phyloP scores from a whole-genome alignment of 2,797 vertebrate species.

The Myotis myotis region DNA sequence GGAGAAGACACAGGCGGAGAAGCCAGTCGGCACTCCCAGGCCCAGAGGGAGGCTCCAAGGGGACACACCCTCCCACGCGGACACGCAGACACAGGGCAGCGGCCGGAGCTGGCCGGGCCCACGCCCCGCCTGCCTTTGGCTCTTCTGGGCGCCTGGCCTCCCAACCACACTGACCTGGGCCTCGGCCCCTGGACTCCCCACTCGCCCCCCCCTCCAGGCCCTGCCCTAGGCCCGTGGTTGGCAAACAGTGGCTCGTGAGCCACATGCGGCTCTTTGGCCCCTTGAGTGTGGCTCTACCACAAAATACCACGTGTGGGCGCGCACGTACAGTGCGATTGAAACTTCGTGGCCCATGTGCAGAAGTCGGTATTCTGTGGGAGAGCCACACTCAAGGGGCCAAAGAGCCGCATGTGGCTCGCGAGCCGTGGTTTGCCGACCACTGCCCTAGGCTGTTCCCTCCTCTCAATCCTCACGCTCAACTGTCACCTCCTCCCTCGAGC shows the following conservation, averaged over 20 bases:
- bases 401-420: too few relatives aligned
- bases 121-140: not conserved
- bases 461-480: not conserved
- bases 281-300: too few relatives aligned
- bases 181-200: not conserved
- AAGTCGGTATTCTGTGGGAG: too few relatives aligned
- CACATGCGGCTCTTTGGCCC: too few relatives aligned
- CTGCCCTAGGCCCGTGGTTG: not conserved
- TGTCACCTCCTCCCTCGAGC: not conserved
- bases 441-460: not conserved
- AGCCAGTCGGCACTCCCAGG: too few relatives aligned
- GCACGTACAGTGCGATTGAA: too few relatives aligned
- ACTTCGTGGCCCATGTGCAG: too few relatives aligned
- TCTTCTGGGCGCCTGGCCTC: not conserved
- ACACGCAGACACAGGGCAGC: not conserved
- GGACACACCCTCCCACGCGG: not conserved
- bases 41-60: not conserved
- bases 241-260: too few relatives aligned
- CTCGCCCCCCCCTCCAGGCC: not conserved
- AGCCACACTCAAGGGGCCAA: too few relatives aligned
- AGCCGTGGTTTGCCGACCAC: not conserved
- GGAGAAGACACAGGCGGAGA: not conserved
- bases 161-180: accelerated
- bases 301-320: too few relatives aligned
- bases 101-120: not conserved